These are phyloP conservation scores for Entomyzon cyanotis DNA, from an alignment of 2,113 vertebrate species.

Conservation along the genomic window DNA sequence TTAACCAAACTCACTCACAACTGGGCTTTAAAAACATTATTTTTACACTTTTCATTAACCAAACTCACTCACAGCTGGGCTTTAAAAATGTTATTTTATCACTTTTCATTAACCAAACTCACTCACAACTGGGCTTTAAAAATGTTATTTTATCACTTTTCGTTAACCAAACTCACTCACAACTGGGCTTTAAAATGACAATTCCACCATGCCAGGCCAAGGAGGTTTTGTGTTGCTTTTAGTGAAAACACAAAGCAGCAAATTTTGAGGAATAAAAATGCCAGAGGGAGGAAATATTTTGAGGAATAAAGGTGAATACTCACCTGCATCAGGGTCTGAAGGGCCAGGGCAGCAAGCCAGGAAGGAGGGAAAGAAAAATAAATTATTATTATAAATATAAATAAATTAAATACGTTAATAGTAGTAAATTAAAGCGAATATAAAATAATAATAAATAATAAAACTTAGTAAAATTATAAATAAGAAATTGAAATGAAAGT, in stretches of 20 bases:
- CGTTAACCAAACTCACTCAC: background rate
- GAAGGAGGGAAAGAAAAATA: background rate
- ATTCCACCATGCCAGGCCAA: background rate
- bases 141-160: no score
- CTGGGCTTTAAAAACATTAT: no score
- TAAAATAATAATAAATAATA: no score
- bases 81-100: background rate
- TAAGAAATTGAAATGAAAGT: no score
- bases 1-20: no score
- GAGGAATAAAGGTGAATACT: background rate
- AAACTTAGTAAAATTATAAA: no score
- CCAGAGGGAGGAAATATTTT: background rate
- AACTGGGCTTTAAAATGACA: background rate
- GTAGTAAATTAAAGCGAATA: no score
- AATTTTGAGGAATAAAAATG: background rate
- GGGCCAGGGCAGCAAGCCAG: background rate
- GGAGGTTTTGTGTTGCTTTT: background rate
- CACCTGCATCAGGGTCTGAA: slow-evolving; percentile 67
- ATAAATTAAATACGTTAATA: no score
- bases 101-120: background rate
- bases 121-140: background rate
- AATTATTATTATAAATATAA: background rate
- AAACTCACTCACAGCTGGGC: no score
- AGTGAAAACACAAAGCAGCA: background rate
- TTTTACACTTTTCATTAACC: no score